These are phyloP conservation scores for Crotalus tigris DNA, from an alignment of 2,113 vertebrate species.

Conservation along the genomic window DNA sequence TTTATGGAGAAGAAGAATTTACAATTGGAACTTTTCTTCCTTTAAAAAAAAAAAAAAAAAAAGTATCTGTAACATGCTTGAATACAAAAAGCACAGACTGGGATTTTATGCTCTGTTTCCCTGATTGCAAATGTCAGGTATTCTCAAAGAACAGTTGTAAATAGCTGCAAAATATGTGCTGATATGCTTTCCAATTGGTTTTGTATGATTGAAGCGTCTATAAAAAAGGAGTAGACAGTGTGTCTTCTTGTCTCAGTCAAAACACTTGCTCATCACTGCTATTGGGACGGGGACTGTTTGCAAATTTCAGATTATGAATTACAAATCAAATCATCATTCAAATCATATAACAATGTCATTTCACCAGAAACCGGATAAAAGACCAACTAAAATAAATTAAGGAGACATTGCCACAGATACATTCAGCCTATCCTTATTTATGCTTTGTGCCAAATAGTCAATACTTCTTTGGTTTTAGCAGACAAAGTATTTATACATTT, in stretches of 20 bases:
- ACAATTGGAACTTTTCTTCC: neutral
- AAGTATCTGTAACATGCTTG: neutral
- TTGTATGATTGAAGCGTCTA: neutral
- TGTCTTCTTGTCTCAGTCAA: neutral
- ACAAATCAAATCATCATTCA: neutral
- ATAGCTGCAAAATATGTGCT: slow-evolving; percentile 44
- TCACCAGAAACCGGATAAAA: neutral
- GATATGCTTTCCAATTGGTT: neutral
- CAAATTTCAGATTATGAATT: neutral
- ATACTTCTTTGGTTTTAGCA: neutral
- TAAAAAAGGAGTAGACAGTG: neutral
- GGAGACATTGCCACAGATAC: neutral
- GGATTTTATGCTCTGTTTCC: slow-evolving; percentile 64
- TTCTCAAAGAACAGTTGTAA: slow-evolving; percentile 61
- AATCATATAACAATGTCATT: neutral
- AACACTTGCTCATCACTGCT: neutral
- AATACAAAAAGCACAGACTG: slow-evolving; percentile 58
- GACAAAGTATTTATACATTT: neutral
- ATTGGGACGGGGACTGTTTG: neutral
- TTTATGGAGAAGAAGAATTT: neutral
- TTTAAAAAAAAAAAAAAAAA: too few relatives aligned
- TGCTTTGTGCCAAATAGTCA: neutral
- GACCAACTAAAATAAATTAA: neutral
- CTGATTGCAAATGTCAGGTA: slow-evolving; percentile 44
- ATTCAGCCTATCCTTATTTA: neutral